Conservation (phyloP, 2,888 invertebrate genomes). For the Leucania comma region DNA sequence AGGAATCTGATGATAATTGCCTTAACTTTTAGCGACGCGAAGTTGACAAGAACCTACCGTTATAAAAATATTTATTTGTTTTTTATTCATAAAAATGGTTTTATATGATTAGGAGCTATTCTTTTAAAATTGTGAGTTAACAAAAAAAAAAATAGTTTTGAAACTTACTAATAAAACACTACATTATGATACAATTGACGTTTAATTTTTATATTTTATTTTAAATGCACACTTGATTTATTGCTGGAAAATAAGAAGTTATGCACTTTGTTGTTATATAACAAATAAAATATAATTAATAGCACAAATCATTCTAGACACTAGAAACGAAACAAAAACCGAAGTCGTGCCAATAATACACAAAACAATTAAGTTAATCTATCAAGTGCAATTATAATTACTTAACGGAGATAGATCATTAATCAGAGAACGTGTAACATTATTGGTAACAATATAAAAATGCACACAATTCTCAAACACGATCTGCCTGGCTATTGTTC, state of each 20-base stretch:
- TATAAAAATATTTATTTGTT: constrained; percentile 22
- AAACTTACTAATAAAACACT: no score
- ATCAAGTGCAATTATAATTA: constrained; percentile 45
- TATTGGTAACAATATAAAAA: constrained; percentile 44
- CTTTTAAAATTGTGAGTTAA: background rate
- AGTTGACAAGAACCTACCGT: constrained; percentile 23
- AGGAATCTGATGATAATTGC: constrained; percentile 44
- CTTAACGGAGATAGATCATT: constrained; percentile 35
- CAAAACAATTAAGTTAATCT: constrained; percentile 38
- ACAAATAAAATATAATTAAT: background rate
- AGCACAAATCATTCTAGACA: background rate
- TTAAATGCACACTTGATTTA: no score
- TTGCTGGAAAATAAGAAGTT: no score
- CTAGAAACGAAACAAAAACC: background rate
- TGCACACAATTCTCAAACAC: constrained; percentile 25
- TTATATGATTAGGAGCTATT: background rate
- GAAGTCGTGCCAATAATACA: constrained; percentile 27
- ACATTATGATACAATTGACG: no score
- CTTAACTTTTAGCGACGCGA: constrained; percentile 20
- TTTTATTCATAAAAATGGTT: constrained; percentile 1
- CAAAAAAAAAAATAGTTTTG: no score
- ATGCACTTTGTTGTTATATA: background rate
- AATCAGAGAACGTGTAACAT: constrained; percentile 22
- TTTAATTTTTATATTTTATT: no score
- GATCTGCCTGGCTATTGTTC: constrained; percentile 33